A percentile compares a stretch with the other conserved stretches of the same genome.
phyloP scores from a whole-genome alignment of 64 coral and sea anemone species.

The Montipora cactus region DNA sequence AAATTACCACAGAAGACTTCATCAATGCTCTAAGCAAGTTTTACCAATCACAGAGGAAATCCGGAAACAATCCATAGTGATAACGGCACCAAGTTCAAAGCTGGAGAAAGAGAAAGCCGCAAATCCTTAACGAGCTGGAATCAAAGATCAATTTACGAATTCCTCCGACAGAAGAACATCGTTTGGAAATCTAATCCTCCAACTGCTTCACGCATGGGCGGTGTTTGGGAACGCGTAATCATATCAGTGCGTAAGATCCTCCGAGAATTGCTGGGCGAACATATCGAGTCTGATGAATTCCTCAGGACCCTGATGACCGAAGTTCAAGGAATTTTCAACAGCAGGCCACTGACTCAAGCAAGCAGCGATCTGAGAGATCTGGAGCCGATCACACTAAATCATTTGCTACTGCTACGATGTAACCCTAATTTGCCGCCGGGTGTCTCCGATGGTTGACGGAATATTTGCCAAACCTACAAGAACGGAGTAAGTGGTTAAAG shows the following conservation, averaged over 20 bases:
- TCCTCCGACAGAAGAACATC: neutral
- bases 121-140: neutral
- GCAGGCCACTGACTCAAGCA: neutral
- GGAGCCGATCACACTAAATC: no score
- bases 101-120: constrained; percentile 17
- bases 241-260: constrained; percentile 5
- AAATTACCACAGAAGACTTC: neutral
- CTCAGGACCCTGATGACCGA: neutral
- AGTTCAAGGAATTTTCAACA: constrained; percentile 30
- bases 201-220: neutral
- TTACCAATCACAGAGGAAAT: neutral
- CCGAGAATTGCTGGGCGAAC: neutral
- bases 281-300: constrained; percentile 8
- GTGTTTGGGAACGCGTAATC: neutral
- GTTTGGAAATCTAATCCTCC: constrained; percentile 49
- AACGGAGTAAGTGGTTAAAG: no score
- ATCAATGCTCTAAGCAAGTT: constrained; percentile 24
- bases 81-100: constrained; percentile 51
- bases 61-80: constrained; percentile 20
- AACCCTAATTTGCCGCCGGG: no score
- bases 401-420: no score
- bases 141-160: neutral
- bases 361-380: neutral
- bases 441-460: no score
- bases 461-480: no score